Evolutionary conservation across 2,888 invertebrate genomes (phyloP).

Genomic region (Hoplodrina blanda): DNA sequence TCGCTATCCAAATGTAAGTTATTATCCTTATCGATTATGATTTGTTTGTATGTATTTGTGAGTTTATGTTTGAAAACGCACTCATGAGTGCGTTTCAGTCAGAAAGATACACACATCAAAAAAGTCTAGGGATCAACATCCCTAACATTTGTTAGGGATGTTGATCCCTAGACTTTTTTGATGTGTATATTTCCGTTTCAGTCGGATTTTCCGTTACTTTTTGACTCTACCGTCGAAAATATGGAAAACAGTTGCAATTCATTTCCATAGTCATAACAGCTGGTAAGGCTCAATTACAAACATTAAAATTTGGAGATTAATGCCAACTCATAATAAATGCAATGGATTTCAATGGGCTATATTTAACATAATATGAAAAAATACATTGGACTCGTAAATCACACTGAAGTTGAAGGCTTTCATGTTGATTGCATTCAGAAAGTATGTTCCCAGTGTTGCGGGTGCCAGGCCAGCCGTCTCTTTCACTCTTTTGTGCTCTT

Average conservation of each 20-base stretch:
- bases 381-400: constrained; percentile 56
- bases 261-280: constrained; percentile 12
- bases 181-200: not conserved
- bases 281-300: constrained; percentile 1
- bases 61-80: not conserved
- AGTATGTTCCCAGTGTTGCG: constrained; percentile 51
- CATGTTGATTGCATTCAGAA: constrained; percentile 63
- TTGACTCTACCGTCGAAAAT: not conserved
- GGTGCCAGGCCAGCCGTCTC: constrained; percentile 42
- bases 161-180: too few species aligned
- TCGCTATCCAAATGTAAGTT: too few species aligned
- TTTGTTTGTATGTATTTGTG: too few species aligned
- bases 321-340: constrained; percentile 12
- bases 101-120: too few species aligned
- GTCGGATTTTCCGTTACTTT: not conserved
- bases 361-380: constrained; percentile 41
- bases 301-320: constrained; percentile 30
- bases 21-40: too few species aligned
- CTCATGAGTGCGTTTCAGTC: too few species aligned
- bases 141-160: too few species aligned
- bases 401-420: constrained; percentile 61
- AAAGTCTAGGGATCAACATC: too few species aligned
- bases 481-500: constrained; percentile 36
- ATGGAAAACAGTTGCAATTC: constrained; percentile 7
- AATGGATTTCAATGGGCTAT: constrained; percentile 29